Base-by-base conservation (phyloP, 2,888 invertebrate genomes). In the Aphrophora alni region DNA sequence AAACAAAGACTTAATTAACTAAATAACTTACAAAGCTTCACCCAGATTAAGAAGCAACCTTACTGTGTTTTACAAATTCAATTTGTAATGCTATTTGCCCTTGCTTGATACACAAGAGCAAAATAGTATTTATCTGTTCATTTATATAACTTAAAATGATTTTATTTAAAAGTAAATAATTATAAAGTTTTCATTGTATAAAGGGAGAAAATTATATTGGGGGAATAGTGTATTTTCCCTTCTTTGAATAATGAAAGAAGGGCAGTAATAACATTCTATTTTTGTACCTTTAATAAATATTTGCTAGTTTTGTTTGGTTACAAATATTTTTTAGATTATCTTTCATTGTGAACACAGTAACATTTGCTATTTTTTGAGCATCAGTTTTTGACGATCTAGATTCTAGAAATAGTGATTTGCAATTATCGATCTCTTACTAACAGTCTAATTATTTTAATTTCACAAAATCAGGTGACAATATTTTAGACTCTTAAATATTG, bases 401-500 rank as follows among this genome's bases (percentile, higher is more conserved):
- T 59, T 21, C 3, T 4, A 12, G 10, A 44, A 44, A 21, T 2
- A 59, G 59, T 59, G 59, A 59, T 59, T 59, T 59, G 59, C 21
- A n/a, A 21, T 59, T 59, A 59, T 59, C 59, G 59, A 59, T 59
- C 59, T 59, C 59, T 59, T 59, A 59, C 59, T 59, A 59, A 59
- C 21, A 21, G n/a, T 59, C 44, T 44, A 8, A 2, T 44, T 8
- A 12, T 44, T 14, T 59, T 12, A 59, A 12, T 59, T 59, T 59
- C 33, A 33, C 8, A 33, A 5, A 5, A 33, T 33, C 33, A 59
- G 59, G 5, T 44, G 14, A 21, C 5, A 5, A 21, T 59, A 33
- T 44, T 44, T 44, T 44, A n/a, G 44, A 10, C 17, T 44, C 2
- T 44, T 44, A 44, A 44, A 44, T 14, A 44, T 14, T 14, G 17